Percentiles rank a stretch among this genome's conserved stretches.
These are phyloP conservation scores for Balaenoptera acutorostrata DNA, from an alignment of 2,113 vertebrate species.

Conservation along the genomic window DNA sequence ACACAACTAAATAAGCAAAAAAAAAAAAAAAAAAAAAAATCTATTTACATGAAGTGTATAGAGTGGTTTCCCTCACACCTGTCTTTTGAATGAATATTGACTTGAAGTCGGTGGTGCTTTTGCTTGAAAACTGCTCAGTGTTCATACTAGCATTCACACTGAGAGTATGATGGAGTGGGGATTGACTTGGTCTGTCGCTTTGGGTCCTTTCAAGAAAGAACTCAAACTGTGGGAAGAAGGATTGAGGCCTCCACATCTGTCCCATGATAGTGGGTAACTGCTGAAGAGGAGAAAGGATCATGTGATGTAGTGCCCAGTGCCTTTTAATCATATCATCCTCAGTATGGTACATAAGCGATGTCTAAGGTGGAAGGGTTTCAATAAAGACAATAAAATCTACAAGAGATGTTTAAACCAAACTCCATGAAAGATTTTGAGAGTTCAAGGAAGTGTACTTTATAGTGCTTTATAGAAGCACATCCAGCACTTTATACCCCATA, in stretches of 20 bases:
- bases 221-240: background rate
- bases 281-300: background rate
- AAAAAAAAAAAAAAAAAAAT: background rate
- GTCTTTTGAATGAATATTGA: background rate
- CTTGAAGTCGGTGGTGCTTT: background rate
- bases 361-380: background rate
- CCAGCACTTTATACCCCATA: too few species aligned
- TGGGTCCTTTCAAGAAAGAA: background rate
- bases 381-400: background rate
- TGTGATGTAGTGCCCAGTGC: accelerated
- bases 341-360: accelerated
- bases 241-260: background rate
- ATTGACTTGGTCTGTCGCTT: background rate
- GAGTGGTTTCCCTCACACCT: background rate
- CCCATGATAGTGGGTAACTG: background rate
- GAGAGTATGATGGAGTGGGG: background rate
- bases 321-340: background rate
- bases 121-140: background rate
- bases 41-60: background rate
- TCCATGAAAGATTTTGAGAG: background rate
- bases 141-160: background rate
- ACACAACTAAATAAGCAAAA: background rate
- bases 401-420: background rate
- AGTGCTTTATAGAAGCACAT: background rate
- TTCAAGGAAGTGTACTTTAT: background rate